Percentiles rank a stretch among this genome's conserved stretches.
Conservation (phyloP, 2,888 invertebrate species). For the Scaptomyza polygonia region DNA sequence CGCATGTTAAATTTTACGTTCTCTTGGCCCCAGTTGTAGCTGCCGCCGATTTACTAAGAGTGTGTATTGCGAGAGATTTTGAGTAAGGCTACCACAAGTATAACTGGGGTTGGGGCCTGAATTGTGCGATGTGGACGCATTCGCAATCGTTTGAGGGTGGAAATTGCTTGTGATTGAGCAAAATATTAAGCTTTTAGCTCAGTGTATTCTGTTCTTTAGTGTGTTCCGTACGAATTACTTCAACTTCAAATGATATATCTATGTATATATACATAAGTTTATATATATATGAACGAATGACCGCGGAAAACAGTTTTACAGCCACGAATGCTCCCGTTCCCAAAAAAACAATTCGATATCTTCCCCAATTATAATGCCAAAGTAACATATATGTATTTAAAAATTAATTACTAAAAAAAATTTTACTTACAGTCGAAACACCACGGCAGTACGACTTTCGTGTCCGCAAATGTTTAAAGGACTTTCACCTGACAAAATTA, state of each 20-base stretch:
- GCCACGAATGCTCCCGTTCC: no score
- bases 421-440: no score
- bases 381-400: no score
- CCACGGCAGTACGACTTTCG: no score
- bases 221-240: background rate
- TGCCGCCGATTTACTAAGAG: slow-evolving; percentile 11
- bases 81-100: slow-evolving; percentile 14
- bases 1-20: slow-evolving; percentile 73
- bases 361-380: no score
- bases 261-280: background rate
- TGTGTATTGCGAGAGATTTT: slow-evolving; percentile 24
- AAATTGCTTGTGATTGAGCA: slow-evolving; percentile 37
- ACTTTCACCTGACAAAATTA: no score
- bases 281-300: background rate
- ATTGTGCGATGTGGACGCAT: slow-evolving; percentile 11
- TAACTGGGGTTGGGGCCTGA: slow-evolving; percentile 6
- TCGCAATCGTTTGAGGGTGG: slow-evolving; percentile 23
- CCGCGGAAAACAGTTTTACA: no score
- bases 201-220: slow-evolving; percentile 7
- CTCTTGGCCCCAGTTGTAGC: slow-evolving; percentile 24
- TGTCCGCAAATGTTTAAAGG: no score
- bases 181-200: slow-evolving; percentile 31
- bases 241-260: background rate
- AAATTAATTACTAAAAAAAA: no score
- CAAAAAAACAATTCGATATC: no score